Evolutionary conservation across 2,797 vertebrate genomes (phyloP).

Genomic region (Hapalemur alaotrensis): DNA sequence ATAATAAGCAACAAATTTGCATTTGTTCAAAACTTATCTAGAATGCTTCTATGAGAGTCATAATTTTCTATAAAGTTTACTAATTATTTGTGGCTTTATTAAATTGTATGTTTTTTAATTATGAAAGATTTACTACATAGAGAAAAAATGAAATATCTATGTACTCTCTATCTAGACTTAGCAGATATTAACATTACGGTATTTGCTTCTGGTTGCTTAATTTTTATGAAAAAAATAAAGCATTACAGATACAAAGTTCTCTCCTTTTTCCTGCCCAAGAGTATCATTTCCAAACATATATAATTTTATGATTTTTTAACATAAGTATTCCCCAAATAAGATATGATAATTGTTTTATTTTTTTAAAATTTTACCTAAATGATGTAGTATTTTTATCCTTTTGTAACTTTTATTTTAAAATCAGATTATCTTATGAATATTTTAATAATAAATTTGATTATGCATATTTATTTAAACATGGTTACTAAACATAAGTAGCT

Average conservation of each 20-base stretch:
- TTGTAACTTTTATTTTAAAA: neutral
- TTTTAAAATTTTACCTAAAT: neutral
- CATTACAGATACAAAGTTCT: neutral
- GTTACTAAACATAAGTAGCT: neutral
- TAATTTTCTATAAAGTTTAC: neutral
- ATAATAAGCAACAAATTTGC: neutral
- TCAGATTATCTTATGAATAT: neutral
- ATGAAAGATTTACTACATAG: neutral
- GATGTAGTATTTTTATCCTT: neutral
- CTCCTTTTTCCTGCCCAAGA: neutral
- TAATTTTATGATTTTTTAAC: neutral
- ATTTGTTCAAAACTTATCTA: neutral
- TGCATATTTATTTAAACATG: neutral
- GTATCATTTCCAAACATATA: neutral
- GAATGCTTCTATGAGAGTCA: neutral
- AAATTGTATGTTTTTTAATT: neutral
- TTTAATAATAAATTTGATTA: neutral
- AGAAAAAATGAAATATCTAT: neutral
- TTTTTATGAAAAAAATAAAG: neutral
- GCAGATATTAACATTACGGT: neutral
- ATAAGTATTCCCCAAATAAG: neutral
- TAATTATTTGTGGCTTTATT: neutral
- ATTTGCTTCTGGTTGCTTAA: neutral
- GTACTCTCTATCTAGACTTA: neutral
- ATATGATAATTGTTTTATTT: neutral